These are phyloP conservation scores for Coryphaenoides rupestris DNA, from an alignment of 2,113 vertebrate genomes.

Conservation along the genomic window DNA sequence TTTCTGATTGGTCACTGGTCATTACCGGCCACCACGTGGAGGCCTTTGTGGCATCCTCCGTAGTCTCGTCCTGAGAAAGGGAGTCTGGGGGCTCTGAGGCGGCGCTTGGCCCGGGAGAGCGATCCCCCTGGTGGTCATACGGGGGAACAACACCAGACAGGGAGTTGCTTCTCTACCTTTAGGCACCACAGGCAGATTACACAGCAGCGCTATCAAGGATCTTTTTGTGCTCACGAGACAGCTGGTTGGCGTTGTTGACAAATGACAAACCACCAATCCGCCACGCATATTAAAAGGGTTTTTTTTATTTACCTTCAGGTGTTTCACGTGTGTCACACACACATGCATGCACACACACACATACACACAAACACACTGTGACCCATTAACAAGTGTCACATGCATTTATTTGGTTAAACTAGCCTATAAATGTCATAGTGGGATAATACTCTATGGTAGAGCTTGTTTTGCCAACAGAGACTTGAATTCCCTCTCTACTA, in stretches of 20 bases:
- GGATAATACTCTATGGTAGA: too few relatives aligned
- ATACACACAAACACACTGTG: not conserved
- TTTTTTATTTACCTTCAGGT: too few relatives aligned
- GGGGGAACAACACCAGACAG: not conserved
- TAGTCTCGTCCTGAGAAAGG: conserved; percentile 11
- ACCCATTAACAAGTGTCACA: too few relatives aligned
- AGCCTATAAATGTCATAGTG: too few relatives aligned
- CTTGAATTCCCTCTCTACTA: too few relatives aligned
- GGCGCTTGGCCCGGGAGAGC: conserved; percentile 64
- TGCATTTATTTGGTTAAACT: too few relatives aligned
- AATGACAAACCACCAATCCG: not conserved
- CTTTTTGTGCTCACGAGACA: not conserved
- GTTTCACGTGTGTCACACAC: not conserved
- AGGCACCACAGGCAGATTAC: not conserved
- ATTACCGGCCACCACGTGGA: conserved; percentile 89
- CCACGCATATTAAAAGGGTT: not conserved
- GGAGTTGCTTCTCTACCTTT: not conserved
- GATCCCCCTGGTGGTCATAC: conserved; percentile 60
- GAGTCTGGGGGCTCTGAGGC: conserved; percentile 51
- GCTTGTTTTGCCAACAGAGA: too few relatives aligned
- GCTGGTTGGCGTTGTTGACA: not conserved
- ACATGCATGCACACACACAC: not conserved
- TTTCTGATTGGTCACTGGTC: not conserved
- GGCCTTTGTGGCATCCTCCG: not conserved
- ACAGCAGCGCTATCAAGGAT: not conserved